Conservation (phyloP, 2,888 invertebrate genomes). For the Harpalus rufipes region DNA sequence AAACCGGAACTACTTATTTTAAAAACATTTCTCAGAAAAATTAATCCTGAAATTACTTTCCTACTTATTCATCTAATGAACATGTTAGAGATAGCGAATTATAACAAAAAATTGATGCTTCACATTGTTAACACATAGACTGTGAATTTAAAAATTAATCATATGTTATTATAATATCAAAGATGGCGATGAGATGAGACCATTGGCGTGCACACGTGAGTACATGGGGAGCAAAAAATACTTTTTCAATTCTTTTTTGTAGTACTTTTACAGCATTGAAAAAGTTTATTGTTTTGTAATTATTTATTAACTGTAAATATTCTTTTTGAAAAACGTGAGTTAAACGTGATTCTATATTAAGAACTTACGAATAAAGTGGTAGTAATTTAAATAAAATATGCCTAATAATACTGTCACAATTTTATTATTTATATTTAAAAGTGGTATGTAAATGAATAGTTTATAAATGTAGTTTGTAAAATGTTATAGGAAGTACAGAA, state of each 20-base stretch:
- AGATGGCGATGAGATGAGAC: conserved; percentile 53
- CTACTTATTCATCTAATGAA: conserved; percentile 44
- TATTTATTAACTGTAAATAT: background rate
- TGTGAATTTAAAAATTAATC: conserved; percentile 58
- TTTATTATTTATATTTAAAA: too few species aligned
- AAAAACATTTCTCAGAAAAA: conserved; percentile 50
- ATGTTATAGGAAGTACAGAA: too few species aligned
- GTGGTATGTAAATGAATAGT: too few species aligned
- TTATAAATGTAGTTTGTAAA: too few species aligned
- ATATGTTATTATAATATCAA: conserved; percentile 56
- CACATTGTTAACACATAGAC: conserved; percentile 41
- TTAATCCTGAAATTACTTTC: conserved; percentile 30
- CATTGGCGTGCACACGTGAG: conserved; percentile 29
- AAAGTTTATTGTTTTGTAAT: conserved; percentile 36
- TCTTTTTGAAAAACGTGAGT: conserved; percentile 13
- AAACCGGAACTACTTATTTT: conserved; percentile 43
- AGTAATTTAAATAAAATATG: too few species aligned
- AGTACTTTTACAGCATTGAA: background rate
- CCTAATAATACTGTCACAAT: too few species aligned
- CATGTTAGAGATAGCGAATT: conserved; percentile 37
- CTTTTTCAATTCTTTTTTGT: background rate
- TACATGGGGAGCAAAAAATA: conserved; percentile 2
- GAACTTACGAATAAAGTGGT: conserved; percentile 11
- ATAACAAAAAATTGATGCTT: conserved; percentile 42
- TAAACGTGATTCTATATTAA: background rate